Evolutionary conservation across 2,888 invertebrate species (phyloP).

Genomic region (Eugnorisma glareosa): DNA sequence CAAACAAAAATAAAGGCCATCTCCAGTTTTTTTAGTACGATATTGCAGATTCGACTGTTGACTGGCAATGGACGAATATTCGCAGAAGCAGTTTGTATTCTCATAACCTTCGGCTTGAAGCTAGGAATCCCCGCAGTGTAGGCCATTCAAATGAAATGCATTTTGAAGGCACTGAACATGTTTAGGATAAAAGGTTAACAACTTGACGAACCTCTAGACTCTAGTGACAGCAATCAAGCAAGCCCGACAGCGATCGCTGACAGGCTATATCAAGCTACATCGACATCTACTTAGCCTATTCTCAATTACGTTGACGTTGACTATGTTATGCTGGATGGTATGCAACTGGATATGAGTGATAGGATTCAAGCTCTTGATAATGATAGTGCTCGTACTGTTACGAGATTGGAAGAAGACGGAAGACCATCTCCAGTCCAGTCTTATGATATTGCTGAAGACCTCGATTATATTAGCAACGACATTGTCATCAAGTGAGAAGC

Average conservation of each 20-base stretch:
- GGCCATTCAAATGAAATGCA: neutral
- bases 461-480: neutral
- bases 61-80: conserved; percentile 15
- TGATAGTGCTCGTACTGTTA: too few species aligned
- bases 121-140: conserved; percentile 37
- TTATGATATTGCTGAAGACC: neutral
- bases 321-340: too few species aligned
- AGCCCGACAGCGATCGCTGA: too few species aligned
- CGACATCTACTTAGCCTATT: too few species aligned
- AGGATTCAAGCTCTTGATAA: too few species aligned
- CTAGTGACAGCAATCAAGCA: too few species aligned
- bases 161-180: neutral
- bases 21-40: neutral
- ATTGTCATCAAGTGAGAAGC: neutral
- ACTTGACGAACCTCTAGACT: too few species aligned
- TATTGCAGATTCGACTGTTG: conserved; percentile 21
- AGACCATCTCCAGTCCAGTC: neutral
- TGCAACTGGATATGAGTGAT: too few species aligned
- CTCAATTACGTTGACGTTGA: too few species aligned
- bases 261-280: too few species aligned
- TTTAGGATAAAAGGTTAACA: neutral
- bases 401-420: too few species aligned
- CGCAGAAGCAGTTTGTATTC: conserved; percentile 3
- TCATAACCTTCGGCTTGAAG: neutral
- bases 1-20: conserved; percentile 13